These are phyloP conservation scores for Hemicrepidius hirtus DNA, from an alignment of 2,888 invertebrate genomes.

Conservation along the genomic window DNA sequence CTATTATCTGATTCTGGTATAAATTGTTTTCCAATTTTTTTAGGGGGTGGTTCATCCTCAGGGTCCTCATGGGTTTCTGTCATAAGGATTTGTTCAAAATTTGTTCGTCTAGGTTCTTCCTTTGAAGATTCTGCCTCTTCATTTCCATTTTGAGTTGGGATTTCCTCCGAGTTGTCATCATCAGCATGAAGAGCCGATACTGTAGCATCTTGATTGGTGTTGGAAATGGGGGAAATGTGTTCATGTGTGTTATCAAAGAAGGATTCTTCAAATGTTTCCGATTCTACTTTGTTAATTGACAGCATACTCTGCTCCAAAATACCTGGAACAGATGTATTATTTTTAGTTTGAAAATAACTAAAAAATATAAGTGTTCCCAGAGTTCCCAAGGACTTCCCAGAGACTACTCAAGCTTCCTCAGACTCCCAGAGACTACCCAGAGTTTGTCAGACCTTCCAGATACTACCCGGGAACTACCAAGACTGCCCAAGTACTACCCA, in stretches of 20 bases:
- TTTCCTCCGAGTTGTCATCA: not conserved
- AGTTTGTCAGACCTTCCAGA: too few species aligned
- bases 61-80: not conserved
- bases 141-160: not conserved
- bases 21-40: not conserved
- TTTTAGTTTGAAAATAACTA: too few species aligned
- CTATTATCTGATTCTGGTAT: constrained; percentile 9
- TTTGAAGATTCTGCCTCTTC: not conserved
- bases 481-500: too few species aligned
- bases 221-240: not conserved
- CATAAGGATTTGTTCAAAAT: constrained; percentile 11
- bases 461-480: too few species aligned
- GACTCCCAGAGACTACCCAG: too few species aligned
- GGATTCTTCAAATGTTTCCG: constrained; percentile 18
- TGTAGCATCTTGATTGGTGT: not conserved
- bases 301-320: constrained; percentile 22
- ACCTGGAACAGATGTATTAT: not conserved
- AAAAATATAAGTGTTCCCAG: too few species aligned
- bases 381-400: too few species aligned
- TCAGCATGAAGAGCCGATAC: not conserved
- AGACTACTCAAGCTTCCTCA: too few species aligned
- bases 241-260: constrained; percentile 5
- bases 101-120: not conserved
- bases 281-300: constrained; percentile 15
- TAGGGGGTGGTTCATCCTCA: not conserved